Base-by-base conservation (phyloP, 2,888 invertebrate species). In the Thereva unica region DNA sequence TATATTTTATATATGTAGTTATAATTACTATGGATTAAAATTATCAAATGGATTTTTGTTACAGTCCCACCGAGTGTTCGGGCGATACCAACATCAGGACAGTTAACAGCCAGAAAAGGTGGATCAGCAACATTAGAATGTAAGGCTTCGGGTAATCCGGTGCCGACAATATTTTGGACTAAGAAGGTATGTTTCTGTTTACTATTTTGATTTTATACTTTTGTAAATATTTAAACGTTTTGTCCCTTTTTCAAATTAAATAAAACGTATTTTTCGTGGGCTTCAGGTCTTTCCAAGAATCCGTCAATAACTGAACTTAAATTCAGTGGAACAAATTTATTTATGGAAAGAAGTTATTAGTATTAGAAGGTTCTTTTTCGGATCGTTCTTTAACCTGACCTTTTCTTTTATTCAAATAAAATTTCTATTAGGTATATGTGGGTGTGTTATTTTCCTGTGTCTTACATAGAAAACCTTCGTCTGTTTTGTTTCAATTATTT, bases 111-210 rank as follows among this genome's bases (percentile, higher is more conserved):
- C 8, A 78, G 88, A 53, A 85, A 88, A 67, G 89, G 88, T 0
- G 87, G 87, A 8, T 85, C 88, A 0, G 86, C 88, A 1, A 88
- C 88, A 47, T 78, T 89, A 65, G 88, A 89, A 77, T 89, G 89
- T 74, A 82, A 88, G 68, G 89, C 88, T 0, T 85, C 87, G 0
- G 89, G 89, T 9, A 89, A 89, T 79, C 89, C 89, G 0, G 88
- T 88, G 40, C 89, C 89, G 1, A 85, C 83, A 34, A 89, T 89
- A 69, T 84, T 83, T n/a, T 89, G 89, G 89, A 81, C 80, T 56
- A 81, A 81, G 75, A 81, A 81, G 78, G 81, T 81, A 70, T 65
- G 72, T 64, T 35, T 12, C 12, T n/a, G n/a, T 35, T 34, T 40
- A 50, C 52, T 63, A 52, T 42, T 64, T 64, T 53, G 44, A 12